Base-by-base conservation (phyloP, 2,113 vertebrate species). In the Sebastes schlegelii region DNA sequence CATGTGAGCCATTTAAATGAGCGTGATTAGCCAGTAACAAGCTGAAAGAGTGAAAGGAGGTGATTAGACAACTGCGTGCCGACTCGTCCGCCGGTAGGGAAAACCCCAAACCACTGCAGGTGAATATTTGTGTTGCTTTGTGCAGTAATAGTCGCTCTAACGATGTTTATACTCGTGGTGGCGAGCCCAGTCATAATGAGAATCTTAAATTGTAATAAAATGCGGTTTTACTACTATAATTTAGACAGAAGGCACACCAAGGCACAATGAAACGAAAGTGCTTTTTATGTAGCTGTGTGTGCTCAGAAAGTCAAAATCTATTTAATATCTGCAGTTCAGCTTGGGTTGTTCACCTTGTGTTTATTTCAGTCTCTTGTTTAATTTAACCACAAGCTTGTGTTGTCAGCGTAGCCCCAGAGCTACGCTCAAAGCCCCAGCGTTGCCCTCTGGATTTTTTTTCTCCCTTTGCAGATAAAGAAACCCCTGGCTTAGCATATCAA, bases 1-100 rank as follows among this genome's bases (percentile, higher is more conserved):
- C 93, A 91, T 89, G 87, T 89, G 92, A 91, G 89, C 79, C 84
- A 79, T 91, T 91, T 85, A 94, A 94, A 91, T 88, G 88, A 90
- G 86, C 79, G 61, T 76, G 90, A 92, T 93, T 91, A 91, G 91
- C 87, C 80, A 3, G 86, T 89, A 93, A 93, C 91, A 92, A 91
- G 88, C 82, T 54, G 62, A 85, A 90, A 87, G 87, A 91, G 79
- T 86, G 91, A 93, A 92, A 90, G 90, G 86, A 86, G 86, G 83
- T 90, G 88, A 92, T 92, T 91, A 92, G 86, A 91, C 83, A 80
- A 86, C 61, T 63, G 81, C 60, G 16, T 63, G 86, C 82, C 81
- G 92, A 93, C 86, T 91, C 91, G 88, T 84, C 72, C 9, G 23
- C 91, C 86, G 60, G 80, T 61, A 88, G 85, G 77, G 81, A 70